phyloP scores from a whole-genome alignment of 1,140 invertebrate species.

The Fopius arisanus region DNA sequence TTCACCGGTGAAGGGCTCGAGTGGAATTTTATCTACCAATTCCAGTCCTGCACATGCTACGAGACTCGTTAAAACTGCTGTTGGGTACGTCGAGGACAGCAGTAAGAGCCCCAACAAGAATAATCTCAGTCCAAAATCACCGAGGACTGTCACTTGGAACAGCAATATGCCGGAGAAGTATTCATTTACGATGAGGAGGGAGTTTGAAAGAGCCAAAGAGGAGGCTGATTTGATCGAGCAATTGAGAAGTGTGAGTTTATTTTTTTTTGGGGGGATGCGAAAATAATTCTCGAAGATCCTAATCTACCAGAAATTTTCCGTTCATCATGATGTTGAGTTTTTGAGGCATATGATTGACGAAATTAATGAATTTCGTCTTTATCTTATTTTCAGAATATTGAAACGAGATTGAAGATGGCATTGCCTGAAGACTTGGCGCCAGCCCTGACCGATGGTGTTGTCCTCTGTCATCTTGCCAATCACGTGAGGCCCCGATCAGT shows the following conservation, averaged over 20 bases:
- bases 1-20: slow-evolving; percentile 72
- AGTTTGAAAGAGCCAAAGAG: slow-evolving; percentile 89
- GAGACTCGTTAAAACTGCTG: slow-evolving; percentile 12
- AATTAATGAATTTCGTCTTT: slow-evolving; percentile 23
- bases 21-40: slow-evolving; percentile 53
- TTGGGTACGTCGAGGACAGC: not conserved
- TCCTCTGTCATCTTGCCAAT: slow-evolving; percentile 93
- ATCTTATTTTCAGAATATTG: slow-evolving; percentile 78
- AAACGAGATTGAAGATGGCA: slow-evolving; percentile 87
- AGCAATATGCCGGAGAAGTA: slow-evolving; percentile 79
- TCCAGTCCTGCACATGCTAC: slow-evolving; percentile 58
- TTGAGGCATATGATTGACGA: too few species aligned
- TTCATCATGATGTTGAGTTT: too few species aligned
- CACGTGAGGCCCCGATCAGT: slow-evolving; percentile 89
- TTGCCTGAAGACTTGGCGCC: slow-evolving; percentile 87
- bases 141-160: slow-evolving; percentile 73
- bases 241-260: slow-evolving; percentile 76
- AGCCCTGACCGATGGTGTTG: slow-evolving; percentile 88
- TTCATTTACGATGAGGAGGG: slow-evolving; percentile 90
- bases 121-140: slow-evolving; percentile 60
- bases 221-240: slow-evolving; percentile 87
- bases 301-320: too few species aligned
- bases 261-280: not conserved
- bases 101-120: slow-evolving; percentile 48
- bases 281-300: too few species aligned